Conservation (phyloP, 2,797 vertebrate genomes). For the Tokudaia tokunoshimensis region DNA sequence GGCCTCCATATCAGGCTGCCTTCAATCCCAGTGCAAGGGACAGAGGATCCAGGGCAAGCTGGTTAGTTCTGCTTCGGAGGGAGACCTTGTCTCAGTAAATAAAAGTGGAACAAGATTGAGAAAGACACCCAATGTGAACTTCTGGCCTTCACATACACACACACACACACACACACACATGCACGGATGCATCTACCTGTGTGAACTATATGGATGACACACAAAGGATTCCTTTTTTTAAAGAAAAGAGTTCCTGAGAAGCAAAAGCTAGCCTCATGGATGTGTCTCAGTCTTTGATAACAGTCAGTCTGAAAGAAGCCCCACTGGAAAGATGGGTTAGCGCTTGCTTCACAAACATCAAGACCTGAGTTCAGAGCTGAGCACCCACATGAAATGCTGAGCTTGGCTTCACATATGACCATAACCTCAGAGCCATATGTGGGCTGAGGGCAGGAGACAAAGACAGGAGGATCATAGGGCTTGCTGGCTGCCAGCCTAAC, state of each 20-base stretch:
- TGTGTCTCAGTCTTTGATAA: background rate
- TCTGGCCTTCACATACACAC: background rate
- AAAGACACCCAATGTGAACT: background rate
- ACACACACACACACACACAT: no score
- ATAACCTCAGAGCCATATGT: background rate
- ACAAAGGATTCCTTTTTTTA: background rate
- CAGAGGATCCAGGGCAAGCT: background rate
- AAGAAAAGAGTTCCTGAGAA: background rate
- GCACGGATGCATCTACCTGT: background rate
- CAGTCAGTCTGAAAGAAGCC: constrained; percentile 18
- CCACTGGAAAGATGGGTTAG: background rate
- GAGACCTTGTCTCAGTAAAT: background rate
- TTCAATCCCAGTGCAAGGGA: background rate
- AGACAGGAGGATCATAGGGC: background rate
- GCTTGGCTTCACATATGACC: background rate
- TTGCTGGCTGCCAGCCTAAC: background rate
- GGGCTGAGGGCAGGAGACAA: background rate
- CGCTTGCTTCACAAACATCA: background rate
- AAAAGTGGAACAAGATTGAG: background rate
- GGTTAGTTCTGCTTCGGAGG: background rate
- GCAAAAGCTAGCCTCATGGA: constrained; percentile 53
- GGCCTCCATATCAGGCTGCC: background rate
- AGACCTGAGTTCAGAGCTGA: background rate
- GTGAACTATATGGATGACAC: background rate
- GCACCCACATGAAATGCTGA: background rate